Evolutionary conservation across 2,113 vertebrate genomes (phyloP), one percentile per base, ranked within the genome.

Genomic region (Alexandromys fortis): DNA sequence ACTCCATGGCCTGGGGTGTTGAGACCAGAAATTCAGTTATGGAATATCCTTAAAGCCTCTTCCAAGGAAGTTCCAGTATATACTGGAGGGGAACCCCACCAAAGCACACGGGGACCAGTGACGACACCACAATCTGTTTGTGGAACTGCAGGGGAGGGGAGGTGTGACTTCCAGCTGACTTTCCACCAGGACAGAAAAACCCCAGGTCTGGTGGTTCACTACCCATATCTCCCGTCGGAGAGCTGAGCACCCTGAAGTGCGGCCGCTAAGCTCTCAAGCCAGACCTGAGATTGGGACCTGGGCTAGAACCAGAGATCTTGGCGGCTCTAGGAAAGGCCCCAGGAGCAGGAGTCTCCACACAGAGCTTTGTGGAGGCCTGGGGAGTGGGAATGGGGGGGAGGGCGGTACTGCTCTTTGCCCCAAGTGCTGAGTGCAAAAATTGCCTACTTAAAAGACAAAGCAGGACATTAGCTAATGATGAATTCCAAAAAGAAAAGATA

Each of bases 401-500:
- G 67, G 35, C 3, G 17, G 63, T 14, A 28, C 65, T 24, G 70
- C 61, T 13, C 24, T 47, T 75, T 38, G 92, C 47, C 81, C 73
- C 79, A 58, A 76, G 70, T 92, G 89, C 79, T 1, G 19, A 35
- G 55, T 21, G 30, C 55, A 21, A 17, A 49, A 47, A 47, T 55
- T 49, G 47, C n/a, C 63, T 24, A 67, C 63, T 72, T 68, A 16
- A 88, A 75, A 89, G 30, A 89, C 47, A 86, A 92, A 55, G 49
- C 58, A 89, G 83, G 83, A 89, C 22, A 28, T 70, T 30, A 55
- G 83, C 16, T 86, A 45, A 61, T 55, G 79, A 42, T 81, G 79
- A 86, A 93, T 94, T 52, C 79, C 67, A 81, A 45, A 86, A 11
- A 70, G 95, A 85, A 61, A 61, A 75, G 93, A 83, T 65, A 78